Base-by-base conservation (phyloP, 2,888 invertebrate genomes). In the Tachina lurida region DNA sequence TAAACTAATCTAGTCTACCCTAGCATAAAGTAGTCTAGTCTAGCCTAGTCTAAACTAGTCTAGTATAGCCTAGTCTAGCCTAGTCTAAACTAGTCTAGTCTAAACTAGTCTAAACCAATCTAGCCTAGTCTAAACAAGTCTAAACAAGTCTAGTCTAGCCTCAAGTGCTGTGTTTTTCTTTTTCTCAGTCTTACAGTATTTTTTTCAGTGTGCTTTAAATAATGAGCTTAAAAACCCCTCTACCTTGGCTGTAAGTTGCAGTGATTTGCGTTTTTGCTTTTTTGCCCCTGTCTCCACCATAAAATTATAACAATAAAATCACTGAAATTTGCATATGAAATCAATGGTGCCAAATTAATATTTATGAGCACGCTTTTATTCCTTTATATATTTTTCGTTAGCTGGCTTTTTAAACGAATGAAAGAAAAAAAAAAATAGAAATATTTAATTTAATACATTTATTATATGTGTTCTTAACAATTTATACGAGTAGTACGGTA, bases 331-430 rank as follows among this genome's bases (percentile, higher is more conserved):
- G 79, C 84, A 84, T 84, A 84, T 63, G 75, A 84, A 84, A 84
- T 84, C 84, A 84, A 84, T 84, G 68, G 84, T 84, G 79, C 58
- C 84, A 79, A 79, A 79, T 84, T 84, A 84, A 84, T 84, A 84
- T 84, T 84, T 84, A 84, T 84, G 74, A 84, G 73, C 60, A 83
- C 56, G 65, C 58, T 65, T 67, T 76, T 71, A 58, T 47, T 75
- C 22, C 12, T 10, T 31, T 45, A 9, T 47, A 31, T 22, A 22
- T 41, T 65, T 43, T 19, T 54, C 12, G n/a, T 54, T 45, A n/a
- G 39, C 47, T 63, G 17, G 17, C 12, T 47, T 77, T 62, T 17
- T 2, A 12, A 62, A 7, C 12, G 17, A 31, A 45, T 22, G 45
- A 39, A 41, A 45, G 52, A 76, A 49, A 10, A 43, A 70, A 43